Percentiles rank a stretch among this genome's conserved stretches.
Conservation (phyloP, 2,888 invertebrate genomes). For the Hanleya hanleyi region DNA sequence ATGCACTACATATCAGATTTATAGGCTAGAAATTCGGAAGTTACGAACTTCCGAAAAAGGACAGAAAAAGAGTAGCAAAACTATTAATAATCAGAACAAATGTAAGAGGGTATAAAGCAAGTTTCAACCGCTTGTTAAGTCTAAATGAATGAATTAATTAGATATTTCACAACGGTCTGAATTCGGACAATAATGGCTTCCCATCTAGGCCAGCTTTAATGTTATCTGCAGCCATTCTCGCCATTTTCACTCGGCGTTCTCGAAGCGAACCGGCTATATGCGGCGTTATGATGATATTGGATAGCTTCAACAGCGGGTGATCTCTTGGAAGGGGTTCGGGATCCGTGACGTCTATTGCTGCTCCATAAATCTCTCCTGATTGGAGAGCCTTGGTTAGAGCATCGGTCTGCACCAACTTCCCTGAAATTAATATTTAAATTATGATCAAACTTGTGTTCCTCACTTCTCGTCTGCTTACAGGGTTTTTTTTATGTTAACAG, state of each 20-base stretch:
- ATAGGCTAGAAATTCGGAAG: too few relatives aligned
- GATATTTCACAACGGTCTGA: neutral
- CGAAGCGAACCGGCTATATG: conserved; percentile 90
- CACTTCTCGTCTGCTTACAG: too few relatives aligned
- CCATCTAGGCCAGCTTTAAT: conserved; percentile 83
- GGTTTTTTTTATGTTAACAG: too few relatives aligned
- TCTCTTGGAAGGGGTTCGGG: conserved; percentile 91
- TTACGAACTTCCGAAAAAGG: too few relatives aligned
- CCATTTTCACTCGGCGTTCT: conserved; percentile 85
- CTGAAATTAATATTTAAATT: too few relatives aligned
- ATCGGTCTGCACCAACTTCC: conserved; percentile 79
- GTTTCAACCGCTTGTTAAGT: too few relatives aligned
- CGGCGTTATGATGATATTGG: conserved; percentile 88
- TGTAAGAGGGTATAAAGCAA: too few relatives aligned
- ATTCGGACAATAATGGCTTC: conserved; percentile 68
- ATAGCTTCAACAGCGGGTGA: conserved; percentile 82
- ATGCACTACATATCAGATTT: too few relatives aligned
- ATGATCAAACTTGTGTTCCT: too few relatives aligned
- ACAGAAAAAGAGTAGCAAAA: too few relatives aligned
- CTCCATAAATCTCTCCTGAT: conserved; percentile 82
- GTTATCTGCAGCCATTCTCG: conserved; percentile 84
- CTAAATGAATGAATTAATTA: too few relatives aligned
- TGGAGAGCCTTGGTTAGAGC: conserved; percentile 84
- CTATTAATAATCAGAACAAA: too few relatives aligned
- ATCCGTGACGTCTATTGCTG: conserved; percentile 92